A percentile compares a stretch with the other conserved stretches of the same genome.
phyloP scores from a whole-genome alignment of 1,140 invertebrate species.

The Apis dorsata region DNA sequence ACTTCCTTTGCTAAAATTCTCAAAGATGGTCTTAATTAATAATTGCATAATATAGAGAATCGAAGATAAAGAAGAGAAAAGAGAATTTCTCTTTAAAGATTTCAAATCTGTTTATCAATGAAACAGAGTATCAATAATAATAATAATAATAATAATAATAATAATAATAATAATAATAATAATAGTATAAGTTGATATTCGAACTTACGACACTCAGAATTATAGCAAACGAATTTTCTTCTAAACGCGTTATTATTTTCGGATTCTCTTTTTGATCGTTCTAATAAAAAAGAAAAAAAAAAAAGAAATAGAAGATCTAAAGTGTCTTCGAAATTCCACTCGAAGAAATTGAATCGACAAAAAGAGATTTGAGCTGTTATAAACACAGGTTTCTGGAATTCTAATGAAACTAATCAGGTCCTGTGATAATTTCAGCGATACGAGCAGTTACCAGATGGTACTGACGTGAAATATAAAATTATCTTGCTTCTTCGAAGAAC shows the following conservation, averaged over 20 bases:
- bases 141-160: too few relatives aligned
- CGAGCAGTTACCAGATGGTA: neutral
- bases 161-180: neutral
- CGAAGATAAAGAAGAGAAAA: neutral
- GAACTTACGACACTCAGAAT: neutral
- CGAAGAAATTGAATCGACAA: neutral
- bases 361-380: neutral
- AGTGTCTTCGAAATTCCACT: too few relatives aligned
- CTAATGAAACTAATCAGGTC: neutral
- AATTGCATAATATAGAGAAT: neutral
- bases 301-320: neutral
- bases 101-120: too few relatives aligned
- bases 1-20: neutral
- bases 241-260: neutral
- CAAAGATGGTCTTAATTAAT: too few relatives aligned
- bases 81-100: neutral
- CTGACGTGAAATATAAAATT: neutral
- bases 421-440: constrained; percentile 13
- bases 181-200: too few relatives aligned
- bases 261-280: neutral
- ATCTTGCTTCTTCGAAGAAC: neutral
- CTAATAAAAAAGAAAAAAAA: neutral
- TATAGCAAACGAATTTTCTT: neutral
- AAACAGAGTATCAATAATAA: neutral
- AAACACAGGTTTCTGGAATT: constrained; percentile 6